These are phyloP conservation scores for Acholoe squamosa DNA, from an alignment of 2,888 invertebrate species.

Conservation along the genomic window DNA sequence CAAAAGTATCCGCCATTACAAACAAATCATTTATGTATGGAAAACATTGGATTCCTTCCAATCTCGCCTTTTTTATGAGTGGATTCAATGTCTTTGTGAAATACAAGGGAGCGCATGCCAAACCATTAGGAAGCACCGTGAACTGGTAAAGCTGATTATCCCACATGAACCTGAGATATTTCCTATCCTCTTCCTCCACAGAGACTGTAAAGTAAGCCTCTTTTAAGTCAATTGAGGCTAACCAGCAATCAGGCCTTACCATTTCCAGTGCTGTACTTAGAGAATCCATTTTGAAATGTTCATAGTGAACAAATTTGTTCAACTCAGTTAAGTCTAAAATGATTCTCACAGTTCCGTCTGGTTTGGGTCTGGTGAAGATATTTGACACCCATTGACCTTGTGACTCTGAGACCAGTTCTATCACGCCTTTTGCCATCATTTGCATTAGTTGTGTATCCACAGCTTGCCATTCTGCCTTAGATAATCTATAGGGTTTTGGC, in stretches of 20 bases:
- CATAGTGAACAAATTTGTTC: too few species aligned
- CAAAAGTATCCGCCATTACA: not conserved
- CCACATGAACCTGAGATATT: not conserved
- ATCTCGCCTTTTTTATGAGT: not conserved
- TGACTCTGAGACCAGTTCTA: too few species aligned
- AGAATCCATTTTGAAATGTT: not conserved
- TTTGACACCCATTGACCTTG: not conserved
- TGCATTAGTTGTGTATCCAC: too few species aligned
- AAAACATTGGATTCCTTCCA: not conserved
- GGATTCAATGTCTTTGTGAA: not conserved
- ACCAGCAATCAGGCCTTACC: not conserved
- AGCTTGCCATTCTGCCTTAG: too few species aligned
- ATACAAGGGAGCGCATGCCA: not conserved
- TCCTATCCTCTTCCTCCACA: not conserved
- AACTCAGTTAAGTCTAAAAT: not conserved
- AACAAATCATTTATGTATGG: too few species aligned
- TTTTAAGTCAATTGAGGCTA: not conserved
- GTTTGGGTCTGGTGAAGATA: not conserved
- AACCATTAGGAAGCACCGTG: not conserved
- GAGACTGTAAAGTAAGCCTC: not conserved
- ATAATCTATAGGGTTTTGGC: too few species aligned
- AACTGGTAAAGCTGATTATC: not conserved
- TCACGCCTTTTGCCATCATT: too few species aligned
- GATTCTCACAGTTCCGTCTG: not conserved
- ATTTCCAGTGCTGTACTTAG: not conserved